phyloP scores from a whole-genome alignment of 2,888 invertebrate species.

The Aromia moschata region DNA sequence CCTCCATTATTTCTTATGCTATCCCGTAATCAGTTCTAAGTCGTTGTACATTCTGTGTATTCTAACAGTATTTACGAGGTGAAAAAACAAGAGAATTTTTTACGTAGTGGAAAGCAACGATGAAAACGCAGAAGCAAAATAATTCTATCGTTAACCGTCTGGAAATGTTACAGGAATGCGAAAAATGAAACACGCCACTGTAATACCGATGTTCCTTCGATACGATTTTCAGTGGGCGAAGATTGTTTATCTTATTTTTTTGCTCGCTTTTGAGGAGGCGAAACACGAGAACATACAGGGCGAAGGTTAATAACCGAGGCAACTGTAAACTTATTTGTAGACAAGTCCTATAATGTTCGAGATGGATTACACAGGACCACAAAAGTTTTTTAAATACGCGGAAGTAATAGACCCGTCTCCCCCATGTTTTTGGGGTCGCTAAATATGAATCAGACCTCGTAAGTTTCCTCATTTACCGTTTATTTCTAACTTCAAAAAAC shows the following conservation, averaged over 20 bases:
- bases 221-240: slow-evolving; percentile 21
- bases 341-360: too few relatives aligned
- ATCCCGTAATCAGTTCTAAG: background rate
- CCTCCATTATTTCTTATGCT: slow-evolving; percentile 36
- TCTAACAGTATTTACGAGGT: background rate
- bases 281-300: slow-evolving; percentile 13
- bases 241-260: slow-evolving; percentile 20
- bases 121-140: background rate
- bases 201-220: slow-evolving; percentile 10
- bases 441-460: too few relatives aligned
- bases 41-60: background rate
- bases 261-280: slow-evolving; percentile 21
- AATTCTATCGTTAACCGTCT: background rate
- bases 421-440: too few relatives aligned
- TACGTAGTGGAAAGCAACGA: background rate
- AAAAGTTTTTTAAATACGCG: too few relatives aligned
- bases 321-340: too few relatives aligned
- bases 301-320: too few relatives aligned
- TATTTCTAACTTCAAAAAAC: too few relatives aligned
- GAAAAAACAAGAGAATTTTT: too few relatives aligned
- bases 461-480: too few relatives aligned
- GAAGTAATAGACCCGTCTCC: too few relatives aligned
- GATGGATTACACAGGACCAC: too few relatives aligned
- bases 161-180: background rate
- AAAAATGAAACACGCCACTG: slow-evolving; percentile 11